Conservation (phyloP, 2,113 vertebrate species). For the Alethe castanea region DNA sequence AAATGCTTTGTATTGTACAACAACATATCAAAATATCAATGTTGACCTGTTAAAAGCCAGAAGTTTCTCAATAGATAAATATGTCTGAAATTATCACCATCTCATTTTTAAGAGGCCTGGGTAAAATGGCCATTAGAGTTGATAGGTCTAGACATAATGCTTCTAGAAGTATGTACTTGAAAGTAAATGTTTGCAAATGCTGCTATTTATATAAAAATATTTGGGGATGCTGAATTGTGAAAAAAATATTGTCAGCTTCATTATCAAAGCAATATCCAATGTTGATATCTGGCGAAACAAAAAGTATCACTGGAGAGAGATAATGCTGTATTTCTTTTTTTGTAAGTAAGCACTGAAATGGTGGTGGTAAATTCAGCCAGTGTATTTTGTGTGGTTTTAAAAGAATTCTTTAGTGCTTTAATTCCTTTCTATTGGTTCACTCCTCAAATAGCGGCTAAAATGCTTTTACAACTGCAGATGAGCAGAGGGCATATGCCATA, state of each 20-base stretch:
- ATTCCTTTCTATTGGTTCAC: neutral
- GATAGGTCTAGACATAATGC: neutral
- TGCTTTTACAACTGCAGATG: neutral
- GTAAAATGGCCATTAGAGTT: neutral
- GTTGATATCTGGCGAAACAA: neutral
- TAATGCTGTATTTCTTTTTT: neutral
- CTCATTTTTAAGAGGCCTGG: neutral
- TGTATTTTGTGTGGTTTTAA: neutral
- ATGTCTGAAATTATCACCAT: neutral
- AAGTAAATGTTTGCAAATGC: neutral
- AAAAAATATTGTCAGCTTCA: neutral
- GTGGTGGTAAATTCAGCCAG: neutral
- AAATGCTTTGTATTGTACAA: neutral
- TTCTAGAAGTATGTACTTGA: neutral
- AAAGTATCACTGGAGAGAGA: neutral
- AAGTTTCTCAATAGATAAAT: neutral
- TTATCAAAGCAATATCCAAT: neutral
- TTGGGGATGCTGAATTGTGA: neutral
- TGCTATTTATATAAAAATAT: neutral
- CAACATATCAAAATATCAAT: neutral
- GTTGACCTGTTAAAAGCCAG: neutral
- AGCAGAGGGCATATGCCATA: neutral
- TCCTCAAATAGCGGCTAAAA: neutral
- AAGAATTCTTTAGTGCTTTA: neutral
- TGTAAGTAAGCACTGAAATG: neutral